Evolutionary conservation across 2,888 invertebrate genomes (phyloP), one percentile per base, ranked within the genome.

Genomic region (Pyrgus malvae): DNA sequence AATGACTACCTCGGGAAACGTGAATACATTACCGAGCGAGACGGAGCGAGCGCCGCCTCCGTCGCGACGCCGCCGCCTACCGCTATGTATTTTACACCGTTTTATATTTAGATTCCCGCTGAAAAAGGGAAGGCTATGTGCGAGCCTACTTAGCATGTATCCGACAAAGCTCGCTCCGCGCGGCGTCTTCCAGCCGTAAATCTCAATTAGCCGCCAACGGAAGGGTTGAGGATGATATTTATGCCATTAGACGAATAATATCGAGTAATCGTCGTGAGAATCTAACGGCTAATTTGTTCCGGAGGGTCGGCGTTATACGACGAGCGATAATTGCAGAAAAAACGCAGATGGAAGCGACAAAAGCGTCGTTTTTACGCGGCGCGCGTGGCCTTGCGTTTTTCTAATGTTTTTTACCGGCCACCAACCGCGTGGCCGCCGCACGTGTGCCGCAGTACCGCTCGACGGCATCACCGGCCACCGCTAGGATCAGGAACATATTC

Each of bases 1-100:
- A 88, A 90, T 86, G 88, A 85, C 80, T 76, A 76, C 78, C 78
- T 72, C 78, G 82, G 83, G 80, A 87, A 88, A 84, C 80, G 80
- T 89, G 89, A 79, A 89, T 89, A 89, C 80, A 89, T 89, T 88
- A 89, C 69, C 57, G 69, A 66, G 67, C 63, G 69, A 76, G 83
- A 83, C 74, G 85, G 79, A 69, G 64, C 74, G 68, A 71, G 67
- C 63, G 60, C 60, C 64, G 61, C 66, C 62, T 59, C 57, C 64
- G 58, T 59, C 67, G 69, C 67, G 60, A 63, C 68, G 65, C 66
- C 68, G 61, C 62, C 66, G 58, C 62, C 60, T 60, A 57, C 46
- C 42, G 16, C 70, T 76, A 79, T 80, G 78, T 80, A 74, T 69
- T 81, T 78, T 78, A 77, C 81, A 78, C 75, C 68, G 70, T 51